Base-by-base conservation (phyloP, 2,888 invertebrate genomes). In the Aspidapion aeneum region DNA sequence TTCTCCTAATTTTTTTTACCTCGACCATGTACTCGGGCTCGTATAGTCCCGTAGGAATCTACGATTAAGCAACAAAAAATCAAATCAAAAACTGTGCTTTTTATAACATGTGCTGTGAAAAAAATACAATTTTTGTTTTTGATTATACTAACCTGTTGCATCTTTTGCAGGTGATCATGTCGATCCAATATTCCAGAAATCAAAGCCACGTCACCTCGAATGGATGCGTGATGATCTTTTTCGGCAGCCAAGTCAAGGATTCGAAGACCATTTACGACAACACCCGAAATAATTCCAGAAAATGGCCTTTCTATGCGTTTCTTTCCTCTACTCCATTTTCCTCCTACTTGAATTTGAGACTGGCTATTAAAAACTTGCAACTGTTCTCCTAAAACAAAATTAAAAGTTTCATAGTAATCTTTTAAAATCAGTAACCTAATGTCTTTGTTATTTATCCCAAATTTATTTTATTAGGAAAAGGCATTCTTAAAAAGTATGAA, bases 311-410 rank as follows among this genome's bases (percentile, higher is more conserved):
- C 90, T 57, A 93, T 87, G 67, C 86, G 80, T 60, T 85, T 86
- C 72, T 88, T 88, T 58, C 87, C 85, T 63, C 83, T 81, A 66
- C 89, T 89, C 82, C 89, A 89, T 75, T 89, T 88, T 0, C 96
- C 96, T 2, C 97, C 97, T 21, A 96, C 87, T 71, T 93, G 91
- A 52, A 97, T 89, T 55, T 89, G 89, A 1, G 94, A 90, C 85
- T 96, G 95, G 74, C 91, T 90, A 82, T 97, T 96, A 84, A 97
- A 96, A 35, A 94, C 91, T 60, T 80, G 79, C 48, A 81, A 68
- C 68, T 80, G 79, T 67, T 80, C 89, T 16, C 93, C 94, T 93
- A 49, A 51, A 20, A 51, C 18, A 16, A 18, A 18, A 20, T 3
- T 7, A n/a, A 59, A 59, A 21, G 18, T 20, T 56, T 16, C 9